phyloP scores from a whole-genome alignment of 2,113 vertebrate genomes.

The Esox niger region DNA sequence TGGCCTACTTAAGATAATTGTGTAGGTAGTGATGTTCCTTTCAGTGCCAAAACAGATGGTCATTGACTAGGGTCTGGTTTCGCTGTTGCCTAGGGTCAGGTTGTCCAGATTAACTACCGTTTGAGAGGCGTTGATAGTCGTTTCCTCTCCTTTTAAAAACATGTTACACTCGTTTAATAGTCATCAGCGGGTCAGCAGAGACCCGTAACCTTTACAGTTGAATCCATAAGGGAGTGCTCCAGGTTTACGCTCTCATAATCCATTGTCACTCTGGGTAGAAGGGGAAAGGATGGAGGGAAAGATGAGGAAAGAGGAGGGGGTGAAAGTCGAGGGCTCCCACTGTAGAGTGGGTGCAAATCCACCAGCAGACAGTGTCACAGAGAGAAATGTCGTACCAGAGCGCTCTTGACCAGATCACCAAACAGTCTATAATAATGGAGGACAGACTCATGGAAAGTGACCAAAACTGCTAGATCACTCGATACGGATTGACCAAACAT shows the following conservation, averaged over 20 bases:
- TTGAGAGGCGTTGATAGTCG: background rate
- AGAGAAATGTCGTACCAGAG: background rate
- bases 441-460: background rate
- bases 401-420: background rate
- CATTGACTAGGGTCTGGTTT: background rate
- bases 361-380: background rate
- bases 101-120: background rate
- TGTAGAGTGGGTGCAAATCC: background rate
- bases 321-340: background rate
- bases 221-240: background rate
- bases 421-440: background rate
- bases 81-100: background rate
- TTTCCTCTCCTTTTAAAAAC: background rate
- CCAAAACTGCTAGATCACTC: background rate
- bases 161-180: background rate
- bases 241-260: background rate
- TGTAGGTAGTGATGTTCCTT: no score
- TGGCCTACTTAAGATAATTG: no score
- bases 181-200: background rate
- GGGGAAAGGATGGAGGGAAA: background rate
- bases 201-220: background rate
- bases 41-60: no score
- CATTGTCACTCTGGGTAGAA: background rate
- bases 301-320: no score
- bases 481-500: background rate